Evolutionary conservation across 2,797 vertebrate species (phyloP).

Genomic region (Paratrypauchen microcephalus): DNA sequence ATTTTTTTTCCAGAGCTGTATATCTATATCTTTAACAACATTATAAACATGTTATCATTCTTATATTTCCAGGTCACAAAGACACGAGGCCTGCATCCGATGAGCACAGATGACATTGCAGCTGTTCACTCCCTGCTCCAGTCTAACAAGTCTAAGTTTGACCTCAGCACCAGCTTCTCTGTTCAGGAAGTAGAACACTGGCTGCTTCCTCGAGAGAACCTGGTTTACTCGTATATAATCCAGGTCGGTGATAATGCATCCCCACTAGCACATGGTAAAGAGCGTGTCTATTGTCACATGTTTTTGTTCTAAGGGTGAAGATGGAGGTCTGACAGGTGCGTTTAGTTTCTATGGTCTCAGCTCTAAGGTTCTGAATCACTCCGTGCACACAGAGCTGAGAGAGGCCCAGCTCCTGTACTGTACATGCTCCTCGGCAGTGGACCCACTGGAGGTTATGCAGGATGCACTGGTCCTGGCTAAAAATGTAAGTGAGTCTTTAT

Average conservation of each 20-base stretch:
- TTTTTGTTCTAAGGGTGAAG: constrained; percentile 67
- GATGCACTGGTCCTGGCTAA: constrained; percentile 90
- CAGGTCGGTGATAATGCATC: constrained; percentile 76
- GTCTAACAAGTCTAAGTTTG: constrained; percentile 80
- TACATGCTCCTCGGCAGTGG: constrained; percentile 80
- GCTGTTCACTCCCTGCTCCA: constrained; percentile 80
- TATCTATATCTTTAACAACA: neutral
- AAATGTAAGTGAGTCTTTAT: constrained; percentile 76
- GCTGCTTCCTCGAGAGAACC: constrained; percentile 87
- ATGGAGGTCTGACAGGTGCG: constrained; percentile 84
- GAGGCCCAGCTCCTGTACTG: constrained; percentile 87
- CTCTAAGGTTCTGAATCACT: constrained; percentile 90
- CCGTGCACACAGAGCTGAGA: constrained; percentile 85
- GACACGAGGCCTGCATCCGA: constrained; percentile 82
- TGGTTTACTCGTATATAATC: constrained; percentile 91
- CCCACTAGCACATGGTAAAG: neutral
- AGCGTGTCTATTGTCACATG: neutral
- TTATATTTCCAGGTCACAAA: constrained; percentile 78
- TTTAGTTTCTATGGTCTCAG: constrained; percentile 89
- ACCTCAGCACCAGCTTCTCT: constrained; percentile 82
- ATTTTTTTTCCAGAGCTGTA: too few relatives aligned
- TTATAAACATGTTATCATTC: neutral
- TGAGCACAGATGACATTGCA: constrained; percentile 82
- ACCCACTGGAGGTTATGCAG: constrained; percentile 85
- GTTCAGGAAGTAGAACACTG: constrained; percentile 88